Evolutionary conservation across 1,140 invertebrate species (phyloP).

Genomic region (Dreissena rostriformis): DNA sequence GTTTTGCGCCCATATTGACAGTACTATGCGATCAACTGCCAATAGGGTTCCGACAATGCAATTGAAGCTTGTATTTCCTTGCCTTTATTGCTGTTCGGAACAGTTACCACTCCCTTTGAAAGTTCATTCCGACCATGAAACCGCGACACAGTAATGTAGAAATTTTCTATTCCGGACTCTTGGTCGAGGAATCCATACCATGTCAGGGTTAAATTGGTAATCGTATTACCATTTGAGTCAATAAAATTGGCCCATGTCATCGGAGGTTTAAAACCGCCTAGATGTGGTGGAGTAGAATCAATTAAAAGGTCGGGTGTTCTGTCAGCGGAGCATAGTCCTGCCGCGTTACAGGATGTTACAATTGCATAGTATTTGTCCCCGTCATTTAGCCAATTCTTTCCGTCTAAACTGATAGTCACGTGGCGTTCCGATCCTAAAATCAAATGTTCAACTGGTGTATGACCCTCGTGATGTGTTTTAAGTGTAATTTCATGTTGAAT

Average conservation of each 20-base stretch:
- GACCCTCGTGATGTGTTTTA: constrained; percentile 54
- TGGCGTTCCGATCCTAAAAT: constrained; percentile 26
- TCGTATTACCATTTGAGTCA: neutral
- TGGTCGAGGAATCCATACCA: constrained; percentile 63
- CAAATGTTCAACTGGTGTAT: constrained; percentile 19
- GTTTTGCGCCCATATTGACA: constrained; percentile 56
- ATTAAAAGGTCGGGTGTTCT: constrained; percentile 40
- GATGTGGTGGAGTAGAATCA: constrained; percentile 62
- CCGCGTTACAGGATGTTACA: constrained; percentile 68
- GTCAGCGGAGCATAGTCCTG: constrained; percentile 58
- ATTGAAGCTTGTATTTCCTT: constrained; percentile 12
- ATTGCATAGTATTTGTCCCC: constrained; percentile 59
- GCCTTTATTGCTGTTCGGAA: constrained; percentile 2
- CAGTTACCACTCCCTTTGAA: constrained; percentile 20
- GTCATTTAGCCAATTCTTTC: constrained; percentile 44
- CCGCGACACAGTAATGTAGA: constrained; percentile 51
- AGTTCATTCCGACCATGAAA: constrained; percentile 57
- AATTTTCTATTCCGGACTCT: constrained; percentile 56
- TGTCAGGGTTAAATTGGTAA: constrained; percentile 27
- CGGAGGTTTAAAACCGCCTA: constrained; percentile 58
- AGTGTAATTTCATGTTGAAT: constrained; percentile 51
- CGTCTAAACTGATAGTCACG: constrained; percentile 21
- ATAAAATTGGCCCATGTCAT: constrained; percentile 36
- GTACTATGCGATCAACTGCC: constrained; percentile 44
- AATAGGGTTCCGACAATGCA: constrained; percentile 18